Base-by-base conservation (phyloP, 2,113 vertebrate species). In the Malurus melanocephalus region DNA sequence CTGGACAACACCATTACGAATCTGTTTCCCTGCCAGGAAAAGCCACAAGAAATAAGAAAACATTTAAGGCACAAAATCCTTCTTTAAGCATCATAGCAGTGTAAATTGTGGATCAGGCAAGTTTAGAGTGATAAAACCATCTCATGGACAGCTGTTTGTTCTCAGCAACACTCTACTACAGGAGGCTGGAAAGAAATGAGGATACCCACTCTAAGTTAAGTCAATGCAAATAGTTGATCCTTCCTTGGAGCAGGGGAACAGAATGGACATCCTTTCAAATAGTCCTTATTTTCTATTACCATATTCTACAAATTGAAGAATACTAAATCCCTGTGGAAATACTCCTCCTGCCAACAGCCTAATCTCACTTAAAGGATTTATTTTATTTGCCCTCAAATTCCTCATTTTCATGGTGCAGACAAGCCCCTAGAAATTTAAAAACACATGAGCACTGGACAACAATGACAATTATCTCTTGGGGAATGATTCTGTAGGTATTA, bases 361-460 rank as follows among this genome's bases (percentile, higher is more conserved):
- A 56, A 71, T 83, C n/a, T 89, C 65, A 73, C 68, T 91, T 80
- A 71, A 52, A 83, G 35, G 32, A 90, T 93, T 77, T 71, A 91
- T 88, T 83, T 80, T 30, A 86, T 93, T 73, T 78, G 85, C 17
- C 35, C 77, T 78, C 35, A 71, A 38, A 45, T 90, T 94, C 38
- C 35, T 78, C 28, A 71, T 74, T 86, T 75, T 74, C 57, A 32
- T 65, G 14, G 13, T 27, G 62, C 52, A 86, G 28, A 66, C 45
- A 77, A 78, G n/a, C 49, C 52, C 23, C 65, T 13, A 33, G 56
- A 23, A 48, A 74, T 77, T 46, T 64, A 60, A 89, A 92, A 92
- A 82, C 13, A 89, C 16, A 49, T 0, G 0, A 68, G 11, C 27
- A 30, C 46, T 52, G 30, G 14, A 73, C 20, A 91, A 83, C 52